These are phyloP conservation scores for Leucophora obtusa DNA, from an alignment of 2,888 invertebrate species.

Conservation along the genomic window DNA sequence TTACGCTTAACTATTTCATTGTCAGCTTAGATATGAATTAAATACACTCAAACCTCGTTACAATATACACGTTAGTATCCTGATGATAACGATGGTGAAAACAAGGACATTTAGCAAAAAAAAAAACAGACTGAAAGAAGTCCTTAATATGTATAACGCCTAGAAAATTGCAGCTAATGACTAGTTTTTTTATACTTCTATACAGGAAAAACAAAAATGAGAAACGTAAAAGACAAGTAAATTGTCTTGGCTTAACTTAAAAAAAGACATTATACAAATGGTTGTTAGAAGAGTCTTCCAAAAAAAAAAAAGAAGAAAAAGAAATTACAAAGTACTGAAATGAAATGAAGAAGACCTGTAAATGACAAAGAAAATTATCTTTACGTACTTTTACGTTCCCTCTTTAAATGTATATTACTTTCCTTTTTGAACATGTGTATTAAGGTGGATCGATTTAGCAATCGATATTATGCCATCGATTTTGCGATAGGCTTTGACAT, in stretches of 20 bases:
- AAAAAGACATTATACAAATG: constrained; percentile 20
- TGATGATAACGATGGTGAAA: constrained; percentile 24
- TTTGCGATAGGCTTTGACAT: too few species aligned
- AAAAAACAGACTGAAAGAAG: constrained; percentile 15
- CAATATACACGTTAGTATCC: background rate
- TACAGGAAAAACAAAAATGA: constrained; percentile 3
- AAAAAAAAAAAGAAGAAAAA: background rate
- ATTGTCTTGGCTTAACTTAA: constrained; percentile 52
- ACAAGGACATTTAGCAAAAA: constrained; percentile 27
- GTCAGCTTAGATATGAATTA: constrained; percentile 69
- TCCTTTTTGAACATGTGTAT: constrained; percentile 20
- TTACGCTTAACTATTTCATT: constrained; percentile 73
- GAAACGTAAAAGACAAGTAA: constrained; percentile 48
- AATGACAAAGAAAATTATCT: constrained; percentile 60
- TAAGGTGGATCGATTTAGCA: background rate
- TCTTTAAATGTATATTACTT: background rate
- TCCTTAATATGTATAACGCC: constrained; percentile 64
- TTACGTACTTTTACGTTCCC: constrained; percentile 14
- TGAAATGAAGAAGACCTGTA: constrained; percentile 53
- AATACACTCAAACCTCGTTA: constrained; percentile 56
- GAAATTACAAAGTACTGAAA: background rate
- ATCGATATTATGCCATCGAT: too few species aligned
- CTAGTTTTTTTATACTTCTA: constrained; percentile 7
- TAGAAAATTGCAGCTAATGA: constrained; percentile 66
- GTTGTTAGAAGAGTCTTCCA: background rate